These are phyloP conservation scores for Pheosia gnoma DNA, from an alignment of 2,888 invertebrate genomes.

Conservation along the genomic window DNA sequence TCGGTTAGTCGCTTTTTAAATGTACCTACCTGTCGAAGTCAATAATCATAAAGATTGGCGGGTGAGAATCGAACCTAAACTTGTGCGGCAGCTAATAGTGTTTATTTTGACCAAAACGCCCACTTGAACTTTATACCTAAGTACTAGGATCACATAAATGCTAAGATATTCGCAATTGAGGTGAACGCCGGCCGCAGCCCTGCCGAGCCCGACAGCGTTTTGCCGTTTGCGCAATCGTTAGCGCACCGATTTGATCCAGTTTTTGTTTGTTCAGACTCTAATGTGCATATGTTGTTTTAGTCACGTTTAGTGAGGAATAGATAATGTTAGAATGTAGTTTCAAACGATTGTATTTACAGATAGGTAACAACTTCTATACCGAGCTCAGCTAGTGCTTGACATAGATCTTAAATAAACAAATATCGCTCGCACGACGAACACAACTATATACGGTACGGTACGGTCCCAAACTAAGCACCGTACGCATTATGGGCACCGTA, in stretches of 20 bases:
- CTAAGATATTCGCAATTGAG: slow-evolving; percentile 6
- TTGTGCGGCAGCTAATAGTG: too few relatives aligned
- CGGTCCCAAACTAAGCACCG: too few relatives aligned
- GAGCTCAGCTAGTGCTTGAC: background rate
- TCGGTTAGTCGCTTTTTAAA: too few relatives aligned
- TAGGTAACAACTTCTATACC: background rate
- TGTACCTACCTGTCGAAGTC: too few relatives aligned
- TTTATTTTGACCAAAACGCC: too few relatives aligned
- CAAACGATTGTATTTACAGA: background rate
- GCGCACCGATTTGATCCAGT: slow-evolving; percentile 33
- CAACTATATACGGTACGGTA: too few relatives aligned
- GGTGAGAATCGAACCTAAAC: too few relatives aligned
- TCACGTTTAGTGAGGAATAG: slow-evolving; percentile 23
- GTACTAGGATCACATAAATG: slow-evolving; percentile 4
- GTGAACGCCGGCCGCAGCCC: slow-evolving; percentile 23
- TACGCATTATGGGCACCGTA: too few relatives aligned
- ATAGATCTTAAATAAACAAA: background rate
- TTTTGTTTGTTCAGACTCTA: slow-evolving; percentile 36
- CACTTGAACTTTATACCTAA: background rate
- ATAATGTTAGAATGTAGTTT: slow-evolving; percentile 11
- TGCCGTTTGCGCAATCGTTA: slow-evolving; percentile 28
- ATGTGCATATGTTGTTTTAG: slow-evolving; percentile 27
- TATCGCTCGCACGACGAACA: too few relatives aligned
- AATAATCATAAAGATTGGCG: too few relatives aligned
- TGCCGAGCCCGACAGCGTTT: slow-evolving; percentile 18